These are phyloP conservation scores for Aphelocoma californica DNA, from an alignment of 2,797 vertebrate species.

Conservation along the genomic window DNA sequence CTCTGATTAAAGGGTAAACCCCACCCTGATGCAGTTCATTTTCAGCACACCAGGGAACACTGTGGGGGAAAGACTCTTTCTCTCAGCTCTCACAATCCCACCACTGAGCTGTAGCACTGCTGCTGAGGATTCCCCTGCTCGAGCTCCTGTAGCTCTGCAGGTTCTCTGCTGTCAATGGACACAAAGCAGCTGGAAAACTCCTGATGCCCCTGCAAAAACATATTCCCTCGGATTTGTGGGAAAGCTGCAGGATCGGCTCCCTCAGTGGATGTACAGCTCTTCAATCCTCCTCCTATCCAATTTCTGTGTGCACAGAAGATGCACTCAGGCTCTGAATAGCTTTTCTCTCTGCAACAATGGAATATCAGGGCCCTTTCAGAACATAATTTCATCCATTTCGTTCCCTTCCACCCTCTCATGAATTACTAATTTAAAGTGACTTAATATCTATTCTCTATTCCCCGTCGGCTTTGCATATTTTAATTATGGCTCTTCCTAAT, in stretches of 20 bases:
- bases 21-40: not conserved
- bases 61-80: not conserved
- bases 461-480: conserved; percentile 45
- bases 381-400: conserved; percentile 18
- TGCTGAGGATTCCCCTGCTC: not conserved
- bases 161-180: not conserved
- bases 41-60: not conserved
- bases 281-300: not conserved
- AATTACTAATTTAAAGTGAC: conserved; percentile 56
- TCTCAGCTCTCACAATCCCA: not conserved
- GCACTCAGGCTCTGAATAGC: not conserved
- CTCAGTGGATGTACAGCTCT: not conserved
- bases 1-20: conserved; percentile 4
- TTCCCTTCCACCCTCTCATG: conserved; percentile 5
- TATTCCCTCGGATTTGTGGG: not conserved
- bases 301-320: not conserved
- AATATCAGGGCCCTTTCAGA: conserved; percentile 34
- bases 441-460: conserved; percentile 48
- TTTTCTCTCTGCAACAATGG: conserved; percentile 16
- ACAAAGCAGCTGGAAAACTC: not conserved
- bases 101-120: not conserved
- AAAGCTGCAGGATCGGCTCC: not conserved
- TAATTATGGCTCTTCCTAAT: conserved; percentile 53
- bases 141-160: not conserved
- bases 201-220: not conserved